Evolutionary conservation across 2,113 vertebrate genomes (phyloP).

Genomic region (Pluvianellus socialis): DNA sequence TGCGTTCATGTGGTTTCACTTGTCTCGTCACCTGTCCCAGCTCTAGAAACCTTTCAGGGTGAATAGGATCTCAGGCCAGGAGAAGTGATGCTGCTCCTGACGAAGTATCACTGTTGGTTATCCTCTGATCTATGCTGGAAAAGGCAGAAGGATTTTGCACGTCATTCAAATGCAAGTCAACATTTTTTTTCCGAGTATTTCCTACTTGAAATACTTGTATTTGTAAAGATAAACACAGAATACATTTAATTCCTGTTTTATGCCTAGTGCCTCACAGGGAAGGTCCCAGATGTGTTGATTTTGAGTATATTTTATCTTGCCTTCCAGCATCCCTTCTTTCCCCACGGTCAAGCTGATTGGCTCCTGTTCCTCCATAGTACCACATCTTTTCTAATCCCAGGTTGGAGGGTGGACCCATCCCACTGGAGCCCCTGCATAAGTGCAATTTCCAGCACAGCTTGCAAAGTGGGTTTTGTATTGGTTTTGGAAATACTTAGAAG

Average conservation of each 20-base stretch:
- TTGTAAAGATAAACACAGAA: not conserved
- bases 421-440: not conserved
- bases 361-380: accelerated
- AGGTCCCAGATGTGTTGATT: not conserved
- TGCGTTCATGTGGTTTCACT: not conserved
- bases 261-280: not conserved
- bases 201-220: not conserved
- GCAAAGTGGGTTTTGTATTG: not conserved
- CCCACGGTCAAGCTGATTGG: not conserved
- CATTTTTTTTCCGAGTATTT: not conserved
- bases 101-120: not conserved
- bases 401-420: not conserved
- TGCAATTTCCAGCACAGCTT: not conserved
- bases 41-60: not conserved
- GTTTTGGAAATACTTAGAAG: not conserved
- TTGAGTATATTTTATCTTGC: not conserved
- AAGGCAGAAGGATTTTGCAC: not conserved
- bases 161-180: not conserved
- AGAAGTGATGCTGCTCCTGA: not conserved
- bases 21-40: not conserved
- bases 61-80: not conserved
- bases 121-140: not conserved
- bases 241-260: not conserved
- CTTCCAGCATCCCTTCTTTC: not conserved
- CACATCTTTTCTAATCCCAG: not conserved